Evolutionary conservation across 2,113 vertebrate species (phyloP), one percentile per base, ranked within the genome.

Genomic region (Phainopepla nitens): DNA sequence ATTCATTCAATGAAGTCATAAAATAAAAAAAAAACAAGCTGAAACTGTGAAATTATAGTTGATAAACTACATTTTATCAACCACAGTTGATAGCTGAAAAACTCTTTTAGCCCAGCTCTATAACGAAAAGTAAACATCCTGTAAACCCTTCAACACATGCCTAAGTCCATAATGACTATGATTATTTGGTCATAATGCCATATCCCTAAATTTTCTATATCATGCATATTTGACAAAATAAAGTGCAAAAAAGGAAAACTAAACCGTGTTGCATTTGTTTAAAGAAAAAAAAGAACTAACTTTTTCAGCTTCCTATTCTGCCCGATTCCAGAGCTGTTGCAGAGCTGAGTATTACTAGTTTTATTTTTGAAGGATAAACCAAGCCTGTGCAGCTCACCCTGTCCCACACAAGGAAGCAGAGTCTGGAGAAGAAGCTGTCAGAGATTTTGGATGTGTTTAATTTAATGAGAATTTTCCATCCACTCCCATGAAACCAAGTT

Each of bases 401-500:
- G 41, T 83, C 90, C 89, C 80, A 93, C 65, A 66, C 41, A 64
- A 69, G 61, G 70, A 88, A 87, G 69, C 85, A 3, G 24, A 88
- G 50, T 42, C 84, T 81, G 82, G 79, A 89, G 79, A 86, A 95
- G 88, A 54, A 92, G 61, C 94, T 95, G 94, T 87, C 86, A 95
- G 94, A 89, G 77, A 96, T 86, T 90, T 87, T 94, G 92, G 88
- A 96, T 56, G 87, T 62, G 25, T 92, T 95, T 94, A 89, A 96
- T 93, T 95, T 92, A 92, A 96, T 33, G 85, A 93, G 88, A 96
- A 83, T 96, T 94, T 96, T 96, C 72, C 86, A 95, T 92, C 88
- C 47, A 79, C 72, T 95, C 89, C 92, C 92, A 78, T 89, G 80
- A 78, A 96, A 93, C 86, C 90, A 96, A 92, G 94, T 94, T 95